These are phyloP conservation scores for Rhaphigaster nebulosa DNA, from an alignment of 2,888 invertebrate species.

Conservation along the genomic window DNA sequence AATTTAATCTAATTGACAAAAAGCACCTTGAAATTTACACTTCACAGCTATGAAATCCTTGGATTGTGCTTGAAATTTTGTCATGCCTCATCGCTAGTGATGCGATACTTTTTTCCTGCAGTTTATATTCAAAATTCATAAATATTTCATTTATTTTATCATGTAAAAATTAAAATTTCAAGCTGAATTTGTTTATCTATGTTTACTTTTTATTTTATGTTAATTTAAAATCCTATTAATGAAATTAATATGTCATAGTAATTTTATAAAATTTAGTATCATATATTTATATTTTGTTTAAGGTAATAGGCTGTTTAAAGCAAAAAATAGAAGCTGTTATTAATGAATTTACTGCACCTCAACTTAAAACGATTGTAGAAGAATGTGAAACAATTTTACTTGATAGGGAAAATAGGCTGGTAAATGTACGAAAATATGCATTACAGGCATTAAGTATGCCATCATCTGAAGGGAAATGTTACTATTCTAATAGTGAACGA, in stretches of 20 bases:
- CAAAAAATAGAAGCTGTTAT: conserved; percentile 89
- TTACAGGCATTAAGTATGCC: conserved; percentile 69
- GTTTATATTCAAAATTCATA: too few species aligned
- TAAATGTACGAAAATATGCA: conserved; percentile 78
- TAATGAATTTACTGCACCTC: conserved; percentile 68
- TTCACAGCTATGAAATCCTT: too few species aligned
- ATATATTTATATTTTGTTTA: conserved; percentile 58
- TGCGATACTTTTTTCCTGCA: too few species aligned
- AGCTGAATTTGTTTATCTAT: not conserved
- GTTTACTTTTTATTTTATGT: not conserved
- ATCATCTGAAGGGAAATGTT: conserved; percentile 56
- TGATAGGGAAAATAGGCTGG: conserved; percentile 82
- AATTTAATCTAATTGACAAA: too few species aligned
- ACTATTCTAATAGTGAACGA: not conserved
- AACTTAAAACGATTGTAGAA: conserved; percentile 75
- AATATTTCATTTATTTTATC: too few species aligned
- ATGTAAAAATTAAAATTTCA: too few species aligned
- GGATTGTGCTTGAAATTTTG: too few species aligned
- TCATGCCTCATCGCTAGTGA: too few species aligned
- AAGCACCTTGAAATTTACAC: too few species aligned
- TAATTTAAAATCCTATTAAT: not conserved
- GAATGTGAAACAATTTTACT: conserved; percentile 86
- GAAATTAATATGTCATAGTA: not conserved
- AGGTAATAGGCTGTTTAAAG: conserved; percentile 84
- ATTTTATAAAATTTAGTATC: not conserved